Conservation (phyloP, 2,113 vertebrate genomes). For the Macrotus californicus region DNA sequence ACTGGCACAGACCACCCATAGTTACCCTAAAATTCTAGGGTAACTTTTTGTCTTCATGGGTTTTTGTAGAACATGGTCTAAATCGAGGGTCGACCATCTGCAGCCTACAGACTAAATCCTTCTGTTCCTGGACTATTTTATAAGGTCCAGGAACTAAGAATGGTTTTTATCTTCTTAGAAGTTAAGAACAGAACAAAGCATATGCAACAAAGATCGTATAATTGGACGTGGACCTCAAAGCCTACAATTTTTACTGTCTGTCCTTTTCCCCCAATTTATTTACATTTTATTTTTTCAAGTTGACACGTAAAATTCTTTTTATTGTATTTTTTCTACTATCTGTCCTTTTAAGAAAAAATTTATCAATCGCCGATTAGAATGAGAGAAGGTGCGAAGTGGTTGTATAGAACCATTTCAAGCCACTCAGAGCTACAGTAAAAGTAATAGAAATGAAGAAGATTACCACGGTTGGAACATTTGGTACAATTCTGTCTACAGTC, state of each 20-base stretch:
- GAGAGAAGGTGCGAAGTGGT: neutral
- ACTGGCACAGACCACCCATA: neutral
- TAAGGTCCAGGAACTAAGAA: neutral
- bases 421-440: neutral
- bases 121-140: neutral
- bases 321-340: neutral
- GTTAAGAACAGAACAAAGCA: neutral
- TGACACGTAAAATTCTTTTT: too few relatives aligned
- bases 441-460: neutral
- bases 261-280: too few relatives aligned
- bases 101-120: neutral
- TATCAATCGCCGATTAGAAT: neutral
- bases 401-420: neutral
- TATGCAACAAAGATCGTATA: neutral
- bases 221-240: neutral
- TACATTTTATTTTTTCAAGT: too few relatives aligned
- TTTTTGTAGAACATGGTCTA: neutral
- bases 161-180: neutral
- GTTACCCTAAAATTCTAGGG: neutral
- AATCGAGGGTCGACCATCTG: neutral
- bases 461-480: neutral
- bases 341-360: neutral
- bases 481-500: neutral
- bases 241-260: neutral
- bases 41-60: neutral